Evolutionary conservation across 2,888 invertebrate genomes (phyloP).

Genomic region (Callinectes sapidus): DNA sequence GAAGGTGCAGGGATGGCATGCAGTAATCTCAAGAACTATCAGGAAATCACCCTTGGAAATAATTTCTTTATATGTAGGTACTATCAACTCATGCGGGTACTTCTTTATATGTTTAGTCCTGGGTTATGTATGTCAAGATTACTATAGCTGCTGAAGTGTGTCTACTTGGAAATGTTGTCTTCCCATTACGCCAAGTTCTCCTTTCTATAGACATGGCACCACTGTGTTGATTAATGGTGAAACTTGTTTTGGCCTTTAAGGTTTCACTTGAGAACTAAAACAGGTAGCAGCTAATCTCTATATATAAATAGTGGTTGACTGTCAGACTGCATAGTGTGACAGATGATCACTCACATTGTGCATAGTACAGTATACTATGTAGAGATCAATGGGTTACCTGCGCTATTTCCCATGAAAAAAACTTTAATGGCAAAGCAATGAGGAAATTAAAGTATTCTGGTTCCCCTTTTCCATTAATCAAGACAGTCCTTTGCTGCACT

Average conservation of each 20-base stretch:
- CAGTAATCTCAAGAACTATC: not conserved
- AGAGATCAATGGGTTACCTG: too few relatives aligned
- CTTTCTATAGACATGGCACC: not conserved
- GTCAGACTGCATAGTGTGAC: too few relatives aligned
- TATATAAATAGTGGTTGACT: too few relatives aligned
- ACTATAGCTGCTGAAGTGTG: not conserved
- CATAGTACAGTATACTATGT: too few relatives aligned
- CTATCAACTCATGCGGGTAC: not conserved
- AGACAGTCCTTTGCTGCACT: not conserved
- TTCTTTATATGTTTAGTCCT: not conserved
- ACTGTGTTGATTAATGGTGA: too few relatives aligned
- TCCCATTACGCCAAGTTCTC: not conserved
- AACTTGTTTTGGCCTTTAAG: too few relatives aligned
- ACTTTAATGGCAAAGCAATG: too few relatives aligned
- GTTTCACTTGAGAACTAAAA: too few relatives aligned
- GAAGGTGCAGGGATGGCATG: constrained; percentile 3
- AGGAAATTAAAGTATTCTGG: too few relatives aligned
- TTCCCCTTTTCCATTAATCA: not conserved
- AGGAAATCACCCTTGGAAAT: not conserved
- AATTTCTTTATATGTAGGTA: not conserved
- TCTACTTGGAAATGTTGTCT: not conserved
- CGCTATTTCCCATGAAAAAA: too few relatives aligned
- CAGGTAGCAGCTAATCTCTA: too few relatives aligned
- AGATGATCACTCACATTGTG: too few relatives aligned
- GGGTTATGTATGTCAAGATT: not conserved